A percentile compares a stretch with the other conserved stretches of the same genome.
Conservation (phyloP, 92 coral and sea anemone species). For the Parazoanthus atlanticus region DNA sequence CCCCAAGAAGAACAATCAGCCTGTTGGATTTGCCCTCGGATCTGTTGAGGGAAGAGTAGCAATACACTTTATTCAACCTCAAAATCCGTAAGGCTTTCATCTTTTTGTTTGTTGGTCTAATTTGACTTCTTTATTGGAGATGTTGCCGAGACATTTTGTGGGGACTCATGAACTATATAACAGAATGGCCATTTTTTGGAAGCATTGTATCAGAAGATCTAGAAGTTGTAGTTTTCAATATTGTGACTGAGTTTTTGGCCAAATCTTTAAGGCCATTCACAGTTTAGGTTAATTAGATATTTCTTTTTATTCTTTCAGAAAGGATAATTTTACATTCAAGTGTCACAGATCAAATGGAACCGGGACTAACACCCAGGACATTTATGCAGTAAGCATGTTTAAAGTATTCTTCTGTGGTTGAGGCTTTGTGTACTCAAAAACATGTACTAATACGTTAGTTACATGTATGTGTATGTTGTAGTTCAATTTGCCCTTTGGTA, state of each 20-base stretch:
- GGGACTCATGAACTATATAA: neutral
- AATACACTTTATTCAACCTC: constrained; percentile 91
- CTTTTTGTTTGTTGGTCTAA: no score
- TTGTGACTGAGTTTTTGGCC: no score
- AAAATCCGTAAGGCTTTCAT: constrained; percentile 80
- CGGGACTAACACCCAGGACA: constrained; percentile 79
- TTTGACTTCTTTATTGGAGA: neutral
- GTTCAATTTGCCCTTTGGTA: no score
- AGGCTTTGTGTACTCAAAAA: no score
- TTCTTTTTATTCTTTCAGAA: constrained; percentile 57
- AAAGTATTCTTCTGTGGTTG: neutral
- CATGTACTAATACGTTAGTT: no score
- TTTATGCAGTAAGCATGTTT: constrained; percentile 82
- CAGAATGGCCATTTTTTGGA: no score
- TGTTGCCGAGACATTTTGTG: neutral
- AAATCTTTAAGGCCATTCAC: neutral
- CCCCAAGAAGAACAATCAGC: constrained; percentile 86
- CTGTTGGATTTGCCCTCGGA: constrained; percentile 97
- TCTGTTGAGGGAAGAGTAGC: constrained; percentile 99
- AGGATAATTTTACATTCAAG: constrained; percentile 98
- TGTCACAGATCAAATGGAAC: constrained; percentile 95
- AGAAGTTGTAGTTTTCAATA: no score
- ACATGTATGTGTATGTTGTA: no score
- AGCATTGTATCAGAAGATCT: no score
- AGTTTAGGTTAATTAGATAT: neutral